These are phyloP conservation scores for Pomacea canaliculata DNA, from an alignment of 2,888 invertebrate genomes.

Conservation along the genomic window DNA sequence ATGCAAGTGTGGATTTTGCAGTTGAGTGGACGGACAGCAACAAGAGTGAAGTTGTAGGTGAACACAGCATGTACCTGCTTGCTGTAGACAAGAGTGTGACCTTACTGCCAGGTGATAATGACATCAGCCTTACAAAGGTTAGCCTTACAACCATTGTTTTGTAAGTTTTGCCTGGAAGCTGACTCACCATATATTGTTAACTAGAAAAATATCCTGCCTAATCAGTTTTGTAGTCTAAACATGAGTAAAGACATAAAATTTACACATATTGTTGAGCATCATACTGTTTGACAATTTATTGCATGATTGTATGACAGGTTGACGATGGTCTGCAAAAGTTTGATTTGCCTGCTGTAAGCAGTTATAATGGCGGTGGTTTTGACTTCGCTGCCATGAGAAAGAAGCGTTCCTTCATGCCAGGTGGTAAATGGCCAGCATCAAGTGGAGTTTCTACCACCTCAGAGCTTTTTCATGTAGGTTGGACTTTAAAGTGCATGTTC, in stretches of 20 bases:
- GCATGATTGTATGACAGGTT: not conserved
- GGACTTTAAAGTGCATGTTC: too few relatives aligned
- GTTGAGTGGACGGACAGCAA: not conserved
- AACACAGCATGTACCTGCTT: conserved; percentile 83
- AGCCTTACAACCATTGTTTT: conserved; percentile 9
- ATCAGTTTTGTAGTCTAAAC: too few relatives aligned
- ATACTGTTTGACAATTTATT: too few relatives aligned
- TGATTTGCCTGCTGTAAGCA: not conserved
- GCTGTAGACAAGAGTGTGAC: conserved; percentile 89
- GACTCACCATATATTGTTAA: too few relatives aligned
- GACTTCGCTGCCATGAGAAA: not conserved
- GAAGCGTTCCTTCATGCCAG: not conserved
- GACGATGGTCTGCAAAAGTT: not conserved
- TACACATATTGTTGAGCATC: too few relatives aligned
- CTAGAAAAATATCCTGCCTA: too few relatives aligned
- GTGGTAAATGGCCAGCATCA: not conserved
- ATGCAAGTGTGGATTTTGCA: not conserved
- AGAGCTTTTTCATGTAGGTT: too few relatives aligned
- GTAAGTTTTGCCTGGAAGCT: too few relatives aligned
- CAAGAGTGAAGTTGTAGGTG: not conserved
- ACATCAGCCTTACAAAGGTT: conserved; percentile 74
- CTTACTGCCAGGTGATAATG: conserved; percentile 80
- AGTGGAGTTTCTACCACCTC: too few relatives aligned
- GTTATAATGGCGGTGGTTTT: not conserved
- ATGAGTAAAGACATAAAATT: too few relatives aligned